Evolutionary conservation across 2,888 invertebrate species (phyloP).

Genomic region (Dasysyrphus tricinctus): DNA sequence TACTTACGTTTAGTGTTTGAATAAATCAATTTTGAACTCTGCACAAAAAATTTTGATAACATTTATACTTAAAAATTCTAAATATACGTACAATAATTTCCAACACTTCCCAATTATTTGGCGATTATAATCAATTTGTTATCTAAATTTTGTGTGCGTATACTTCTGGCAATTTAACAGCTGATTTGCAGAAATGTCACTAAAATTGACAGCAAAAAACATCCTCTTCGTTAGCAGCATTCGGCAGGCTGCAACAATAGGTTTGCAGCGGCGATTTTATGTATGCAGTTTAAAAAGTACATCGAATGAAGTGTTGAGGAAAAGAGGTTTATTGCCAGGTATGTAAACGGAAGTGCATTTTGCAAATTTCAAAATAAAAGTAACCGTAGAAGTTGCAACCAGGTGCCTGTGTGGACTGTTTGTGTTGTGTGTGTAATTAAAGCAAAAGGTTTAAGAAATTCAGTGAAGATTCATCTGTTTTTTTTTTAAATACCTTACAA

Average conservation of each 20-base stretch:
- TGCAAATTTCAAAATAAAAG: too few relatives aligned
- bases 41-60: conserved; percentile 44
- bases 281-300: conserved; percentile 1
- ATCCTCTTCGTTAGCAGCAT: conserved; percentile 47
- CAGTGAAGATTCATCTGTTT: too few relatives aligned
- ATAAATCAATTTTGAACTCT: conserved; percentile 56
- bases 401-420: too few relatives aligned
- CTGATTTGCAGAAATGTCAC: conserved; percentile 70
- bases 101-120: neutral
- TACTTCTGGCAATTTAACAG: conserved; percentile 35
- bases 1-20: conserved; percentile 59
- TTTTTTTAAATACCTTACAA: too few relatives aligned
- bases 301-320: conserved; percentile 16
- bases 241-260: conserved; percentile 37
- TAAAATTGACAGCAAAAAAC: conserved; percentile 51
- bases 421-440: too few relatives aligned
- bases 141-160: neutral
- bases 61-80: conserved; percentile 34
- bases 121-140: neutral
- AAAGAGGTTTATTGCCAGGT: conserved; percentile 22
- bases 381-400: too few relatives aligned
- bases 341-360: neutral
- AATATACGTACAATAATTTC: neutral
- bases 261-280: conserved; percentile 48
- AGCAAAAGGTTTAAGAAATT: too few relatives aligned